Evolutionary conservation across 2,113 vertebrate genomes (phyloP), one percentile per base, ranked within the genome.

Genomic region (Etia nguti): DNA sequence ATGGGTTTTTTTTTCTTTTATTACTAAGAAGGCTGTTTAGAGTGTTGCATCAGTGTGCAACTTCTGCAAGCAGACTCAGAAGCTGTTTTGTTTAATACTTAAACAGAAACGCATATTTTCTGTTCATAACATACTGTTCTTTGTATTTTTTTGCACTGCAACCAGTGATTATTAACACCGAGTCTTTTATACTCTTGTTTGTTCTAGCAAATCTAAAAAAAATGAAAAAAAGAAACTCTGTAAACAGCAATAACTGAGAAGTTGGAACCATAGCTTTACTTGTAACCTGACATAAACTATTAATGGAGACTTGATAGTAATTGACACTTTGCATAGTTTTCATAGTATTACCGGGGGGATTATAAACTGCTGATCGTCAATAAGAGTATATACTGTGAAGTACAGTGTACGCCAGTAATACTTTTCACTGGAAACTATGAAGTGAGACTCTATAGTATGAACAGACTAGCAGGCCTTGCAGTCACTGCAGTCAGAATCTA

Each of bases 1-100:
- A 70, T 70, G 36, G 6, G 6, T 0, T 0, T 5, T 20, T 4
- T 13, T 18, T 50, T 3, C 13, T 70, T 3, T 46, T 46, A 48
- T 75, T 29, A 75, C 22, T 29, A 29, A 75, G 18, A 75, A 75
- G 24, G 41, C 68, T 48, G 41, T 29, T 75, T 48, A 20, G 38
- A 68, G n/a, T 29, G 41, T 48, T 75, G 68, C 41, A 18, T 46
- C 41, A 75, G 41, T 29, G 68, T 75, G 38, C 68, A 48, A 48
- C 22, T 29, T 75, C 41, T 48, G 41, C 43, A 75, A 48, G 6
- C 16, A 48, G 9, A 48, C 8, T 73, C 41, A 26, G 68, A 73
- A 46, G 68, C 38, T 46, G 22, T 73, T 73, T 73, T 73, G 41
- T 24, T 46, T 48, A 46, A 48, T 73, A 9, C 68, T 73, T 73